Evolutionary conservation across 2,888 invertebrate genomes (phyloP).

Genomic region (Blomia tropicalis): DNA sequence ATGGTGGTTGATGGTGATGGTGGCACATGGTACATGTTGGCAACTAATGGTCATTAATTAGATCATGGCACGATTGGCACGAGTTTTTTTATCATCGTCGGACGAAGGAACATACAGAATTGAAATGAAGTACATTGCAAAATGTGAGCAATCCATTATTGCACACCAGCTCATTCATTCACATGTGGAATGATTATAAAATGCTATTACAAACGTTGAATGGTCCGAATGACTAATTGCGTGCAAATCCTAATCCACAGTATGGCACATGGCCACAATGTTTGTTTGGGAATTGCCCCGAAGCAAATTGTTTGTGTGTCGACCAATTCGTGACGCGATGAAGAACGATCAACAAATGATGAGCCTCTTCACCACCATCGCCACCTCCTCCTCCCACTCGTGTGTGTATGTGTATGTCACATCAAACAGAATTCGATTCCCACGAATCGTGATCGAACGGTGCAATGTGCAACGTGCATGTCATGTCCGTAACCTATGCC

Average conservation of each 20-base stretch:
- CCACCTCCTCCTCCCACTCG: constrained; percentile 16
- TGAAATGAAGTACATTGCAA: background rate
- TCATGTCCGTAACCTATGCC: background rate
- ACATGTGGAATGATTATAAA: background rate
- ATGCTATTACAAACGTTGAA: background rate
- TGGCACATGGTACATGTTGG: too few species aligned
- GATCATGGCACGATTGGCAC: constrained; percentile 1
- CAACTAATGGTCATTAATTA: too few species aligned
- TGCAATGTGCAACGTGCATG: background rate
- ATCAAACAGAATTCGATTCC: too few species aligned
- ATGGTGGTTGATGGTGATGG: too few species aligned
- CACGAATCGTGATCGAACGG: too few species aligned
- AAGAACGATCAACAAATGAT: background rate
- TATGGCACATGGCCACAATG: too few species aligned
- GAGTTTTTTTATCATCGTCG: too few species aligned
- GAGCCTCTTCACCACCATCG: background rate
- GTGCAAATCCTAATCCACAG: background rate
- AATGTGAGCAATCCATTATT: background rate
- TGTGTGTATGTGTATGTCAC: background rate
- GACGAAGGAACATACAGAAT: background rate
- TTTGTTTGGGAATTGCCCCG: background rate
- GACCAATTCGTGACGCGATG: background rate
- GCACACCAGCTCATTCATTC: too few species aligned
- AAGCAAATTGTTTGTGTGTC: background rate
- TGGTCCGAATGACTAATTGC: background rate